phyloP scores from a whole-genome alignment of 2,888 invertebrate species.

The Dioctria linearis region DNA sequence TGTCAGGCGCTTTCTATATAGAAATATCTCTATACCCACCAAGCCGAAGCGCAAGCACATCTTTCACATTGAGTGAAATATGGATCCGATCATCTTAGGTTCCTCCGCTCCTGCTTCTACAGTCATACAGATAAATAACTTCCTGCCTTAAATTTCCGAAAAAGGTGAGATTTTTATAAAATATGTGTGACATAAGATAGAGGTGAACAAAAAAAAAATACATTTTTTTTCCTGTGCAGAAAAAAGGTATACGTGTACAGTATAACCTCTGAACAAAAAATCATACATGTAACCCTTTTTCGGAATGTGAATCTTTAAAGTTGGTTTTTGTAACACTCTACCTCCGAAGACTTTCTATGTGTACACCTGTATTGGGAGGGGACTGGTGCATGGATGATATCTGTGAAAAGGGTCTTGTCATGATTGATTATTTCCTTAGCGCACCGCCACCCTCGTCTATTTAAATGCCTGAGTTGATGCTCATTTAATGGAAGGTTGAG shows the following conservation, averaged over 20 bases:
- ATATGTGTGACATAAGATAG: constrained; percentile 39
- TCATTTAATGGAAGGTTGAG: constrained; percentile 49
- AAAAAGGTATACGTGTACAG: constrained; percentile 31
- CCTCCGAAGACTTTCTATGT: not conserved
- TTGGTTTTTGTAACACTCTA: not conserved
- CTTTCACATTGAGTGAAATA: constrained; percentile 21
- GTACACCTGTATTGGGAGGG: not conserved
- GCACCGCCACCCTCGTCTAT: constrained; percentile 9
- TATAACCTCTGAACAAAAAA: constrained; percentile 32
- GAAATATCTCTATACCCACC: not conserved
- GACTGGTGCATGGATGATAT: not conserved
- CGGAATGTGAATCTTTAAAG: not conserved
- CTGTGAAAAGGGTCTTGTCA: constrained; percentile 40
- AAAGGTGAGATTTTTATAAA: constrained; percentile 12
- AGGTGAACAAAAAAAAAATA: not conserved
- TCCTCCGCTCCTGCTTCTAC: not conserved
- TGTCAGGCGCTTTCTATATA: not conserved
- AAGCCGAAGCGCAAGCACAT: not conserved
- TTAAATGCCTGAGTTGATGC: constrained; percentile 44
- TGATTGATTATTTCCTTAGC: constrained; percentile 32
- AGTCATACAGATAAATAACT: constrained; percentile 35
- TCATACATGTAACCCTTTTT: constrained; percentile 7
- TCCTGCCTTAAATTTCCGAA: constrained; percentile 7
- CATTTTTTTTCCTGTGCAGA: not conserved
- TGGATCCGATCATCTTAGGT: not conserved